Base-by-base conservation (phyloP, 2,888 invertebrate genomes). In the Dioctria rufipes region DNA sequence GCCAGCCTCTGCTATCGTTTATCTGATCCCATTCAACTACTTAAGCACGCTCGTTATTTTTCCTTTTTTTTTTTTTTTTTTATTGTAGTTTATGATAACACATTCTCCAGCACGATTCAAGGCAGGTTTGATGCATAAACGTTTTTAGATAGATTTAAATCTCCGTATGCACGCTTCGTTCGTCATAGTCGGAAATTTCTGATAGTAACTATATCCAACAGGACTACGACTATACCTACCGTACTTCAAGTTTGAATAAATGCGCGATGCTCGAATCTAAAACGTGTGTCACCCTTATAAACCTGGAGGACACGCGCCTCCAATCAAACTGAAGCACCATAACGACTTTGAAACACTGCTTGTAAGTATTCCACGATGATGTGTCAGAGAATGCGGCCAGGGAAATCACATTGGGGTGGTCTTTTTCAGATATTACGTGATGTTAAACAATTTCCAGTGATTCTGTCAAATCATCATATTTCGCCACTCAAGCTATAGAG, bases 361-460 rank as follows among this genome's bases (percentile, higher is more conserved):
- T 46, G 73, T 42, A 46, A n/a, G n/a, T n/a, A n/a, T n/a, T 37
- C 13, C 37, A 69, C 51, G 49, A 39, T 69, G 58, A 39, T 37
- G 42, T 58, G 67, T 46, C 67, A 46, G 67, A 6, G n/a, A 5
- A 25, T 13, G 42, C 73, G 25, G 25, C 58, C 75, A 65, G 58
- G 67, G 66, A 54, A 67, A 54, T 54, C 9, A 69, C 25, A 46
- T 51, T 58, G 61, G 60, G 81, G 81, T 78, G 78, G 78, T 78
- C 80, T 40, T 67, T 25, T 78, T 39, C 61, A 79, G 81, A 81
- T 79, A 51, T 81, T 81, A 81, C 81, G 81, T 81, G 81, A 81
- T 81, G 81, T 81, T 81, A 79, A 81, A 79, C 79, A 81, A 81
- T 79, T 81, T 80, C 60, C n/a, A 66, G 39, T 58, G 65, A 78